Evolutionary conservation across 2,888 invertebrate species (phyloP).

Genomic region (Temnothorax unifasciatus): DNA sequence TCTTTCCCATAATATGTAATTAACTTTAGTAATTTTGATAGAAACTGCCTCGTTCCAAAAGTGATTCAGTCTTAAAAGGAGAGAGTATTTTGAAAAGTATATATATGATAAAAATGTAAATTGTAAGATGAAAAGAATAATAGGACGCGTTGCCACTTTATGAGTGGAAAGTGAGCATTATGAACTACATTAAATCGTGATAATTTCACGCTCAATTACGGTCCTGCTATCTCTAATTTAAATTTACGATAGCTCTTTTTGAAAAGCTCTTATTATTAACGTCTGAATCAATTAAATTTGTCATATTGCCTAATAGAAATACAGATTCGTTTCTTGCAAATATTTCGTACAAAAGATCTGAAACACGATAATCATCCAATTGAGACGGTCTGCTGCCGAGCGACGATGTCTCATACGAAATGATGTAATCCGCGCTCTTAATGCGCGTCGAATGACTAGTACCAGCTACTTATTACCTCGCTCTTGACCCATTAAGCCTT

Average conservation of each 20-base stretch:
- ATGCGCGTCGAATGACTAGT: slow-evolving; percentile 21
- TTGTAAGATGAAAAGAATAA: neutral
- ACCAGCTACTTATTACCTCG: slow-evolving; percentile 41
- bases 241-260: neutral
- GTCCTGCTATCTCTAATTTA: neutral
- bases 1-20: neutral
- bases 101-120: neutral
- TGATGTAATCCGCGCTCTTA: slow-evolving; percentile 40
- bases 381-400: neutral
- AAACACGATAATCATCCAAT: neutral
- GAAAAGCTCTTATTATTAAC: neutral
- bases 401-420: neutral
- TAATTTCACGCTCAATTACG: slow-evolving; percentile 26
- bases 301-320: neutral
- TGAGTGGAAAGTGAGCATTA: slow-evolving; percentile 20
- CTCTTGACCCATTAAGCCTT: slow-evolving; percentile 53
- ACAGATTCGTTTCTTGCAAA: neutral
- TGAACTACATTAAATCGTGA: neutral
- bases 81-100: neutral
- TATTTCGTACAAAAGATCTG: neutral
- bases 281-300: neutral
- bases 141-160: neutral
- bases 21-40: neutral
- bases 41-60: neutral
- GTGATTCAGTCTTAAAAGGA: neutral